Evolutionary conservation across 2,113 vertebrate species (phyloP), one percentile per base, ranked within the genome.

Genomic region (Varanus komodoensis): DNA sequence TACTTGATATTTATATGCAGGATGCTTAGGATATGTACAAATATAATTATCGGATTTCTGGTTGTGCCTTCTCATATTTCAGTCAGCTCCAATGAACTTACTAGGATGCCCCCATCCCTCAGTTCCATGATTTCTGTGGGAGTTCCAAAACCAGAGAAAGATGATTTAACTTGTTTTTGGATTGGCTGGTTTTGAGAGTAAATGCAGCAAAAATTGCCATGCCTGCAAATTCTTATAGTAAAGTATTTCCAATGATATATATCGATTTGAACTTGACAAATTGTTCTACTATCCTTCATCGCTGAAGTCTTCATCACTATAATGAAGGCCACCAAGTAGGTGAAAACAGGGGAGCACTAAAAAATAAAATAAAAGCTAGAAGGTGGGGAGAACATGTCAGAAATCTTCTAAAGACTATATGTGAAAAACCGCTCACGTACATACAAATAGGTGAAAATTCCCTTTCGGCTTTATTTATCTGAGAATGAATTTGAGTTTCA

Each of bases 381-480:
- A 50, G 54, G 80, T 88, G 1, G 27, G 78, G 68, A 88, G 82
- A 86, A 38, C 69, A 67, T 92, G 88, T 92, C 90, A 74, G 95
- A 87, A 71, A 80, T 91, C 94, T 95, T 87, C 91, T 94, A 95
- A 96, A 96, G 94, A 96, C 93, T 92, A 91, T 96, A 90, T 69
- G 91, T 92, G 94, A 97, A 97, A 92, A 97, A 92, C 96, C 94
- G 90, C 93, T 97, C 97, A 97, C 94, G 93, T 97, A 95, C 93
- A 89, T 96, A 95, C 90, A 94, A 96, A 96, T 96, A 97, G 94
- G 94, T 95, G 96, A 96, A 95, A 96, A 97, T 94, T 96, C 95
- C 91, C 96, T 96, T 97, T 96, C 96, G 95, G 96, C 94, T 97
- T 97, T 98, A 97, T 98, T 98, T 98, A 98, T 97, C 97, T 97